phyloP scores from a whole-genome alignment of 2,113 vertebrate genomes.

The Rynchops niger region DNA sequence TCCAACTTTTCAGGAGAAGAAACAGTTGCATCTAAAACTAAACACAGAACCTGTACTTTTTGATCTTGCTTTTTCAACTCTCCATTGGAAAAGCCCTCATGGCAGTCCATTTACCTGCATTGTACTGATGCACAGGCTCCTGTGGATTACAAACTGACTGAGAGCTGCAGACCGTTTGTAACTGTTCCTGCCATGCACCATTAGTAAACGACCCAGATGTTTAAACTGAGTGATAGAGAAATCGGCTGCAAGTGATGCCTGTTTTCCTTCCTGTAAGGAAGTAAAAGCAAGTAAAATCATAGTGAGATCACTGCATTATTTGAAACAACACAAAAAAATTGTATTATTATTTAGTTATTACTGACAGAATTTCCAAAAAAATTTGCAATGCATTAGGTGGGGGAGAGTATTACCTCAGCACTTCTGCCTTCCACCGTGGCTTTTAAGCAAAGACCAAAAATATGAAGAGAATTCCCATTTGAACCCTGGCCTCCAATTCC shows the following conservation, averaged over 20 bases:
- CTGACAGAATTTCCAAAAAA: background rate
- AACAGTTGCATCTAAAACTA: background rate
- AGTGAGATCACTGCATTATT: background rate
- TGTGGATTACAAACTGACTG: constrained; percentile 98
- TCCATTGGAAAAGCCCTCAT: background rate
- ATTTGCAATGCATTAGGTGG: background rate
- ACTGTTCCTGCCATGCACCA: constrained; percentile 98
- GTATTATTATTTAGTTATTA: background rate
- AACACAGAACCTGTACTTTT: background rate
- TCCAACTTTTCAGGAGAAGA: background rate
- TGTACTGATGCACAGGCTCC: constrained; percentile 95
- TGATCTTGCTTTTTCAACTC: background rate
- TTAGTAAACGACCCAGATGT: constrained; percentile 91
- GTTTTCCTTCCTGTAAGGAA: constrained; percentile 89
- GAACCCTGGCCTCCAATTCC: constrained; percentile 33
- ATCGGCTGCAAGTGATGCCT: constrained; percentile 92
- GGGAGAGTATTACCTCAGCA: constrained; percentile 22
- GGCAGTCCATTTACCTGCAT: constrained; percentile 86
- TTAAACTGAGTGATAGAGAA: constrained; percentile 98
- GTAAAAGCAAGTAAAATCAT: background rate
- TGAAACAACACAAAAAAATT: background rate
- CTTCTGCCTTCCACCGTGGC: background rate
- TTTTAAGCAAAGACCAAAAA: background rate
- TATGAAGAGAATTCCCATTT: constrained; percentile 23
- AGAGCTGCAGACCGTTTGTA: constrained; percentile 96